Percentiles rank a stretch among this genome's conserved stretches.
These are phyloP conservation scores for Cephus pulcher DNA, from an alignment of 2,888 invertebrate species.

Conservation along the genomic window DNA sequence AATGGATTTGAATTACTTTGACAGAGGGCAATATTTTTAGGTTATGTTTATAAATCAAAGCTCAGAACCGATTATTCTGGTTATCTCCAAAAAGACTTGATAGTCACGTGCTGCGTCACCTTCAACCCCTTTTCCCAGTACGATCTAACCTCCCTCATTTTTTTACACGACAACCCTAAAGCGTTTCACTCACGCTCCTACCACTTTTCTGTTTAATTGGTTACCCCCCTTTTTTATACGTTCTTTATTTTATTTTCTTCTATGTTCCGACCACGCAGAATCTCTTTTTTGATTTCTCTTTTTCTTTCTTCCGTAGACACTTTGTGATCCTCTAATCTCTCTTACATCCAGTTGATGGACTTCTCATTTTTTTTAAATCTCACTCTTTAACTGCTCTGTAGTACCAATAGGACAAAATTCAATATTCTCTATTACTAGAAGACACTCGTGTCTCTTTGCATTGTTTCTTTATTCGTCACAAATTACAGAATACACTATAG, in stretches of 20 bases:
- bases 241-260: conserved; percentile 10
- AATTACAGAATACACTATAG: not conserved
- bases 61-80: not conserved
- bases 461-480: not conserved
- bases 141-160: not conserved
- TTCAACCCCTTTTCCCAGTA: not conserved
- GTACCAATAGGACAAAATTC: not conserved
- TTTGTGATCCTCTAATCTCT: not conserved
- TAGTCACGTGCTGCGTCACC: not conserved
- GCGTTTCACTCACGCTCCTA: not conserved
- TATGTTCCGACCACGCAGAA: not conserved
- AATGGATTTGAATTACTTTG: not conserved
- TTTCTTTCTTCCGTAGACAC: conserved; percentile 2
- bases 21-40: not conserved
- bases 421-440: not conserved
- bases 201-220: conserved; percentile 19
- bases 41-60: not conserved
- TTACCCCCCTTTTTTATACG: conserved; percentile 8
- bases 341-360: not conserved
- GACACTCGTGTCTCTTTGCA: not conserved
- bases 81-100: not conserved
- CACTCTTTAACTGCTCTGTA: not conserved
- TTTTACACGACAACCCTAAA: not conserved
- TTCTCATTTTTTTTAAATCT: not conserved
- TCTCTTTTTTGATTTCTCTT: conserved; percentile 23